Conservation (phyloP, 2,113 vertebrate genomes). For the Hippopotamus amphibius region DNA sequence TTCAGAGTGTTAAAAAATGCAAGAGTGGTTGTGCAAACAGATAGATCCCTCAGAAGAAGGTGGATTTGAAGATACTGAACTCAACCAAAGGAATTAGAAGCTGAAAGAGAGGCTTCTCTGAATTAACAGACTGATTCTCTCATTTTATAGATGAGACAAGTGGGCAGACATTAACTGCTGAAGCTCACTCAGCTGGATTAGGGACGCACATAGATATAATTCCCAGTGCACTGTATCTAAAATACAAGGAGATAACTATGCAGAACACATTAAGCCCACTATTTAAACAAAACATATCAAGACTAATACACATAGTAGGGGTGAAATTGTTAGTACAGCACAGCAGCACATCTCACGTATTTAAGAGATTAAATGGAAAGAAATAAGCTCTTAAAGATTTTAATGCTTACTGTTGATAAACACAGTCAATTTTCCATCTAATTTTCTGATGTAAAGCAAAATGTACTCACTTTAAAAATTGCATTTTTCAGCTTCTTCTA, state of each 20-base stretch:
- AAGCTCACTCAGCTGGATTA: neutral
- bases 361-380: constrained; percentile 24
- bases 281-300: neutral
- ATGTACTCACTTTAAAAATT: neutral
- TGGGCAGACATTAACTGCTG: neutral
- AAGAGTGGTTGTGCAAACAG: neutral
- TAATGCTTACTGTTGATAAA: constrained; percentile 58
- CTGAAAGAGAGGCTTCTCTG: neutral
- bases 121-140: neutral
- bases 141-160: neutral
- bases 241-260: neutral
- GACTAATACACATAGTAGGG: neutral
- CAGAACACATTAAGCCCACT: neutral
- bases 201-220: neutral
- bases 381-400: neutral
- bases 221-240: neutral
- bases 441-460: constrained; percentile 8
- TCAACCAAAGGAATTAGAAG: neutral
- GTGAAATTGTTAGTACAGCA: neutral
- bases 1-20: constrained; percentile 12
- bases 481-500: neutral
- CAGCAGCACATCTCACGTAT: neutral
- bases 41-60: neutral
- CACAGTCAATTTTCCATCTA: neutral
- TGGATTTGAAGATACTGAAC: neutral